Evolutionary conservation across 2,888 invertebrate species (phyloP).

Genomic region (Rhabditoides inermis): DNA sequence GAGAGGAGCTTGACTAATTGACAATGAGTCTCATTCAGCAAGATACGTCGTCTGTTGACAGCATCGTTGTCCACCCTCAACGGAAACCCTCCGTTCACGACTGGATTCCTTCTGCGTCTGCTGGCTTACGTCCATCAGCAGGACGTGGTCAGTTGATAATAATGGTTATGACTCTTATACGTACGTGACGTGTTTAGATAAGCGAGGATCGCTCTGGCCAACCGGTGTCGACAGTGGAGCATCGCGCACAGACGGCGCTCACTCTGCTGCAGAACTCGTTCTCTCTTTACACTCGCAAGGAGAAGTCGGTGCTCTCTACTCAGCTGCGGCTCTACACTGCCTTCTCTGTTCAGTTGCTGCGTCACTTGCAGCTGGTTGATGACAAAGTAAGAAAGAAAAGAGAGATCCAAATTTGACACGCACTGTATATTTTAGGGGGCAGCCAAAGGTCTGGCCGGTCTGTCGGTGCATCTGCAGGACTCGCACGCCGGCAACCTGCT

Average conservation of each 20-base stretch:
- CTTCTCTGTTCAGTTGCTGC: constrained; percentile 45
- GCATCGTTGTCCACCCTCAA: constrained; percentile 46
- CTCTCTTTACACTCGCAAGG: constrained; percentile 36
- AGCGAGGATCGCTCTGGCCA: not conserved
- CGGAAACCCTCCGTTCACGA: constrained; percentile 50
- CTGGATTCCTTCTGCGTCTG: constrained; percentile 41
- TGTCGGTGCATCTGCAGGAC: constrained; percentile 34
- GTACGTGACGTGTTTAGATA: not conserved
- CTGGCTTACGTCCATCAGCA: constrained; percentile 40
- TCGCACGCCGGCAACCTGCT: constrained; percentile 44
- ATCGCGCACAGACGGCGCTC: constrained; percentile 31
- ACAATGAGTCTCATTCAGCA: constrained; percentile 21
- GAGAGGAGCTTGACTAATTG: not conserved
- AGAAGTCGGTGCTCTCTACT: constrained; percentile 25
- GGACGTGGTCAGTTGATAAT: constrained; percentile 16
- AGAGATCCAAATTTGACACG: not conserved
- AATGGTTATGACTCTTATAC: too few species aligned
- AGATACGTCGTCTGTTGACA: constrained; percentile 49
- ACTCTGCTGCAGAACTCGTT: constrained; percentile 43
- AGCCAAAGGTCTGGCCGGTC: constrained; percentile 40
- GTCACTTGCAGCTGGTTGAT: constrained; percentile 41
- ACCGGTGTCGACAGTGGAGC: not conserved
- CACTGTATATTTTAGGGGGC: constrained; percentile 20
- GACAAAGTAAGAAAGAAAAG: constrained; percentile 22
- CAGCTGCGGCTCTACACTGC: constrained; percentile 38